phyloP scores from a whole-genome alignment of 2,888 invertebrate genomes.

The Melieria crassipennis region DNA sequence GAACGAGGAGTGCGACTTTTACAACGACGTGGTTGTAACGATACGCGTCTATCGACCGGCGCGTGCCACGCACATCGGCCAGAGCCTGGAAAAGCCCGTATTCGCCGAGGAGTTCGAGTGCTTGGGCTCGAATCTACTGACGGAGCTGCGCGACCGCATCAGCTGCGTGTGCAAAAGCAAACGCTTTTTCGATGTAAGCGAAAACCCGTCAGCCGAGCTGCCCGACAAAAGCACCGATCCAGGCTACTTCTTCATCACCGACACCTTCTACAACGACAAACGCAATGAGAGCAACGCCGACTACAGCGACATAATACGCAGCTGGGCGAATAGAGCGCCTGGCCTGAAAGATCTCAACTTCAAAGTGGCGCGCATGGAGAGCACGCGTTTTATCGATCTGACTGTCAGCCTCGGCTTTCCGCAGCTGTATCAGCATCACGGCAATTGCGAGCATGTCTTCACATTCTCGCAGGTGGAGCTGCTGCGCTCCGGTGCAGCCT shows the following conservation, averaged over 20 bases:
- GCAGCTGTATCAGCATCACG: conserved; percentile 86
- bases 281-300: conserved; percentile 71
- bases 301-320: conserved; percentile 72
- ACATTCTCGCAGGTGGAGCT: conserved; percentile 81
- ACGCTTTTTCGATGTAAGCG: conserved; percentile 71
- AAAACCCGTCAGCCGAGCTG: conserved; percentile 63
- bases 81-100: conserved; percentile 58
- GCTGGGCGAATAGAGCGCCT: conserved; percentile 69
- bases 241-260: conserved; percentile 81
- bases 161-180: conserved; percentile 77
- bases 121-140: conserved; percentile 75
- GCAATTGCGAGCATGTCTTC: conserved; percentile 90
- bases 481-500: conserved; percentile 66
- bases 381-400: conserved; percentile 68
- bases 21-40: conserved; percentile 65
- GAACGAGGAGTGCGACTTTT: conserved; percentile 51
- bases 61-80: conserved; percentile 55
- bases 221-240: conserved; percentile 61
- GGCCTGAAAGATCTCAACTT: conserved; percentile 61
- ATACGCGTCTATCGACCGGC: conserved; percentile 69
- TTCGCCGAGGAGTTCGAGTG: conserved; percentile 71
- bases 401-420: conserved; percentile 73
- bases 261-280: conserved; percentile 81
- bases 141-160: conserved; percentile 79
- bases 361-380: conserved; percentile 69